phyloP scores from a whole-genome alignment of 2,888 invertebrate genomes.

The Heliconius aoede region DNA sequence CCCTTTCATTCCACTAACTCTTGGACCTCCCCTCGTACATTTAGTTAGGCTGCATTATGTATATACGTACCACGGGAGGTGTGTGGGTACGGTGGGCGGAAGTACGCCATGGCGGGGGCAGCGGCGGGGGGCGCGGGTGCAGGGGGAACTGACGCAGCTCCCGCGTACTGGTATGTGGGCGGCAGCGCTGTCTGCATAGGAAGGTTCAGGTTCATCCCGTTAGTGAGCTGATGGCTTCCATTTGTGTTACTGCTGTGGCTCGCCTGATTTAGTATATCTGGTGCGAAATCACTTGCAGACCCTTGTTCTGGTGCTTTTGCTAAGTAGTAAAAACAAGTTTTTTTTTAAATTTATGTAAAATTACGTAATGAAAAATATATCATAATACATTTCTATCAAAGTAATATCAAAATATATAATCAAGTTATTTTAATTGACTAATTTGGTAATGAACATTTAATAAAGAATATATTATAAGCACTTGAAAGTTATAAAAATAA shows the following conservation, averaged over 20 bases:
- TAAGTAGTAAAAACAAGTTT: not conserved
- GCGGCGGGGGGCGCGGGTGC: not conserved
- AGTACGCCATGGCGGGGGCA: not conserved
- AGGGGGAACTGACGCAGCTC: not conserved
- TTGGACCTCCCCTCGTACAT: no score
- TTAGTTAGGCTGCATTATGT: not conserved
- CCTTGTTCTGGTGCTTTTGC: conserved; percentile 2
- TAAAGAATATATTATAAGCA: no score
- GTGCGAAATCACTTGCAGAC: not conserved
- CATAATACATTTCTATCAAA: no score
- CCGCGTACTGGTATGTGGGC: not conserved
- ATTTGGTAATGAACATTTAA: no score
- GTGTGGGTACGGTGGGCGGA: not conserved
- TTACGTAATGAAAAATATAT: no score
- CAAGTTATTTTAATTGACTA: no score
- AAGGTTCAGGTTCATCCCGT: conserved; percentile 1
- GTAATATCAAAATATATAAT: no score
- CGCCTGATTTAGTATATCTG: not conserved
- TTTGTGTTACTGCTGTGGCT: not conserved
- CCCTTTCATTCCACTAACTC: no score
- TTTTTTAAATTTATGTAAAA: not conserved
- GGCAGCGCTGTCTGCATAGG: not conserved
- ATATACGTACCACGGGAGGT: not conserved
- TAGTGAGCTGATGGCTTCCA: conserved; percentile 12
- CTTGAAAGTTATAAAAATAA: no score